These are phyloP conservation scores for Urosaurus nigricauda DNA, from an alignment of 2,797 vertebrate species.

Conservation along the genomic window DNA sequence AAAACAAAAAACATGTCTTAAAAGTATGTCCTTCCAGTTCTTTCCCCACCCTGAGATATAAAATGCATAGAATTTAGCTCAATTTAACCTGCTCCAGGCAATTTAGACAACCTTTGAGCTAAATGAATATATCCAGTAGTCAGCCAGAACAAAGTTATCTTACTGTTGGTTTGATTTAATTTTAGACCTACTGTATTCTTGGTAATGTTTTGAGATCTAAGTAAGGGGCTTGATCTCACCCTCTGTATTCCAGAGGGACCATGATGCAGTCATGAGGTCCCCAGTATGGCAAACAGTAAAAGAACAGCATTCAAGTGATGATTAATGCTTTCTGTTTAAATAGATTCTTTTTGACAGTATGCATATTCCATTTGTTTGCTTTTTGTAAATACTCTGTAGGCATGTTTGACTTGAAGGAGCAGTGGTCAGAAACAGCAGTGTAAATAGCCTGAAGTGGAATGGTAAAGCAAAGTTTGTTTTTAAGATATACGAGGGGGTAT, in stretches of 20 bases:
- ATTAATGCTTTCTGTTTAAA: conserved; percentile 11
- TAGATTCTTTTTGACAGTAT: conserved; percentile 2
- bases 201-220: neutral
- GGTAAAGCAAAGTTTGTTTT: neutral
- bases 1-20: neutral
- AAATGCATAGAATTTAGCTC: neutral
- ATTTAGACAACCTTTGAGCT: neutral
- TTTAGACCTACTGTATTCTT: neutral
- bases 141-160: neutral
- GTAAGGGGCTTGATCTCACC: conserved; percentile 2
- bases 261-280: neutral
- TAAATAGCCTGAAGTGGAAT: neutral
- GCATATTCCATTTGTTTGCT: neutral
- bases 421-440: conserved; percentile 9
- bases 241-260: neutral
- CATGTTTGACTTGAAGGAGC: neutral
- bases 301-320: neutral
- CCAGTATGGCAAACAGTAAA: neutral
- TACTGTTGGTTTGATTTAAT: conserved; percentile 7
- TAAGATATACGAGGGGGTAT: too few species aligned
- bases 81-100: conserved; percentile 3
- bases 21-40: neutral
- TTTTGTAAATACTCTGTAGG: neutral
- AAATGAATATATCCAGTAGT: neutral
- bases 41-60: neutral